Conservation (phyloP, 2,888 invertebrate species). For the Drosophila buzzatii region DNA sequence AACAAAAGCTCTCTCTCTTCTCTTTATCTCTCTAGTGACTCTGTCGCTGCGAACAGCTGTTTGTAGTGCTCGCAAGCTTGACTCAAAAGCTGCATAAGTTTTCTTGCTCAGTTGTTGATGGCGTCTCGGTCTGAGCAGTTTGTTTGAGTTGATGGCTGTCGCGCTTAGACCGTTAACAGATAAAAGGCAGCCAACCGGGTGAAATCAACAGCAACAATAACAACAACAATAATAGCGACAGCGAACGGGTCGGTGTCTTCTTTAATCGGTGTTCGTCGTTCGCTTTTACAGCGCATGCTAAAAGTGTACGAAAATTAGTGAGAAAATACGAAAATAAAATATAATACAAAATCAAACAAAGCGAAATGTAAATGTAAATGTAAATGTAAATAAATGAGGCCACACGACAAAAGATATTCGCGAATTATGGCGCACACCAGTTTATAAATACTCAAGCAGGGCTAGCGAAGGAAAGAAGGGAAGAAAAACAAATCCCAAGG, state of each 20-base stretch:
- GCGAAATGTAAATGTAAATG: conserved; percentile 66
- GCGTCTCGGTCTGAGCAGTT: conserved; percentile 61
- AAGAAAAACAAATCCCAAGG: conserved; percentile 20
- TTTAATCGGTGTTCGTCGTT: conserved; percentile 47
- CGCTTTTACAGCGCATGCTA: conserved; percentile 50
- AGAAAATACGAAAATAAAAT: conserved; percentile 41
- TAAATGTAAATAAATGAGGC: conserved; percentile 70
- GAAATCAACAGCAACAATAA: conserved; percentile 52
- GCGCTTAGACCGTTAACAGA: conserved; percentile 40
- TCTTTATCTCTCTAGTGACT: neutral
- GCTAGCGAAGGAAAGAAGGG: conserved; percentile 60
- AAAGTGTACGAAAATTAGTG: conserved; percentile 49
- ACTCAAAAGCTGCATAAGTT: conserved; percentile 66
- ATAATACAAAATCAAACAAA: conserved; percentile 44
- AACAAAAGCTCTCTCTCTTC: conserved; percentile 29
- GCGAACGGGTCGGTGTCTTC: conserved; percentile 39
- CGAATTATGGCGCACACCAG: conserved; percentile 67
- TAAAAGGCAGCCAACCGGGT: conserved; percentile 56
- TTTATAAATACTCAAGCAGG: conserved; percentile 58
- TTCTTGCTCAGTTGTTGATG: conserved; percentile 51
- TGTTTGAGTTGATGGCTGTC: conserved; percentile 27
- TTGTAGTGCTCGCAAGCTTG: conserved; percentile 57
- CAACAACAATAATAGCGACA: conserved; percentile 11
- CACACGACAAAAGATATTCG: conserved; percentile 59
- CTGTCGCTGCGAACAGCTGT: conserved; percentile 39